phyloP scores from a whole-genome alignment of 1,140 invertebrate species.

The Drosophila sechellia region DNA sequence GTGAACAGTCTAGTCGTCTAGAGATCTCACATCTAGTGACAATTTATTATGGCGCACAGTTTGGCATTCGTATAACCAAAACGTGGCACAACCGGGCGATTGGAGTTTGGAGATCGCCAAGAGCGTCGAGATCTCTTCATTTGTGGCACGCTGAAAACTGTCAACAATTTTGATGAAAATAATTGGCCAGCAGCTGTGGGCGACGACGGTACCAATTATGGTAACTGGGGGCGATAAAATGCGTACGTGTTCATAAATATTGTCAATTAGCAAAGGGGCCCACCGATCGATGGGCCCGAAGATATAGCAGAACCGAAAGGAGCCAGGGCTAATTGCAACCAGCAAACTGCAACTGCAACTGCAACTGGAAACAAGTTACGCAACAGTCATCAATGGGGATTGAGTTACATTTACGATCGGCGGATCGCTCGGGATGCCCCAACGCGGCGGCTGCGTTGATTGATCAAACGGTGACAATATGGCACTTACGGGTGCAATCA shows the following conservation, averaged over 20 bases:
- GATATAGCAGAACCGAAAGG: constrained; percentile 26
- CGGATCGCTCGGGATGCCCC: constrained; percentile 1
- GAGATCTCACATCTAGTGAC: constrained; percentile 60
- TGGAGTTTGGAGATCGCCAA: constrained; percentile 11
- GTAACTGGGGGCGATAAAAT: constrained; percentile 72
- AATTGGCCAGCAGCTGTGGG: constrained; percentile 70
- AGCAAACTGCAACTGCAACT: constrained; percentile 7
- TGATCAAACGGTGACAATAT: constrained; percentile 83
- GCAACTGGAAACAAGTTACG: constrained; percentile 70
- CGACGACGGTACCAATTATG: constrained; percentile 65
- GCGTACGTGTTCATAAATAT: constrained; percentile 84
- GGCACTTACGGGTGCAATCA: constrained; percentile 81
- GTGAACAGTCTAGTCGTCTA: constrained; percentile 21
- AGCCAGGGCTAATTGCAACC: constrained; percentile 59
- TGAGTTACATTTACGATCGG: constrained; percentile 81
- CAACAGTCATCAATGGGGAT: constrained; percentile 77
- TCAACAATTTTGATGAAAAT: constrained; percentile 83
- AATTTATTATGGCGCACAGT: constrained; percentile 63
- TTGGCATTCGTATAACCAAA: constrained; percentile 75
- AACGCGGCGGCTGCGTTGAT: constrained; percentile 66
- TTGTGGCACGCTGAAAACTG: constrained; percentile 66
- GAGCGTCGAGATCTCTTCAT: constrained; percentile 60
- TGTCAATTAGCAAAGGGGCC: constrained; percentile 74
- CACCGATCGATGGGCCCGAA: constrained; percentile 52
- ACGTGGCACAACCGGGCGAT: constrained; percentile 36